These are phyloP conservation scores for Meiosimyza platycephala DNA, from an alignment of 2,888 invertebrate species.

Conservation along the genomic window DNA sequence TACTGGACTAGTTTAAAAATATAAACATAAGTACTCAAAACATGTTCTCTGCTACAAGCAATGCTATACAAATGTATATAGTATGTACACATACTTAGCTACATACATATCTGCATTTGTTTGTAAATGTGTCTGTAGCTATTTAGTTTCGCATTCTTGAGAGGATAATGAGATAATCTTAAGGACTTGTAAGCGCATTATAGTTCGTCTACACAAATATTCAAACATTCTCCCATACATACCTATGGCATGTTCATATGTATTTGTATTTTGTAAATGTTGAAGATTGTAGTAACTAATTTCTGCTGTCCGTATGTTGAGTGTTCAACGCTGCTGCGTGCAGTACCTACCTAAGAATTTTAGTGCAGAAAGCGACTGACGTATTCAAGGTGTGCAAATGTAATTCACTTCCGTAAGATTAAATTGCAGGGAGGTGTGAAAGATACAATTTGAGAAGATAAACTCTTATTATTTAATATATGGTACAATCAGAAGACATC, in stretches of 20 bases:
- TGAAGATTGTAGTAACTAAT: neutral
- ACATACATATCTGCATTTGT: neutral
- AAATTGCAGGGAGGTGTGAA: constrained; percentile 37
- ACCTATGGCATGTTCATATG: neutral
- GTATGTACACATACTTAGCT: no score
- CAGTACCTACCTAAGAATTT: constrained; percentile 18
- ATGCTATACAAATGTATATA: no score
- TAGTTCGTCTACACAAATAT: constrained; percentile 8
- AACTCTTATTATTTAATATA: constrained; percentile 23
- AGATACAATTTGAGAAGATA: constrained; percentile 29
- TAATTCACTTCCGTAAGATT: constrained; percentile 32
- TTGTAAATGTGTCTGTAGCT: neutral
- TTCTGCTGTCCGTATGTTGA: constrained; percentile 20
- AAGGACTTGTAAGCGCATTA: constrained; percentile 64
- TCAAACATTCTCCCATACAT: neutral
- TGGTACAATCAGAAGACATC: constrained; percentile 9
- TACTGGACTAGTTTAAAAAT: no score
- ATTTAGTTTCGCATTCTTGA: constrained; percentile 33
- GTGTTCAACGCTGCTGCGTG: neutral
- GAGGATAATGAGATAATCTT: constrained; percentile 62
- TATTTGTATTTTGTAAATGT: neutral
- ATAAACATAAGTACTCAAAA: no score
- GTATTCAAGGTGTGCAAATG: constrained; percentile 29
- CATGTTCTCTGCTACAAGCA: no score
- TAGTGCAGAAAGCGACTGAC: constrained; percentile 7